phyloP scores from a whole-genome alignment of 1,140 invertebrate species.

The Drosophila pectinifera region DNA sequence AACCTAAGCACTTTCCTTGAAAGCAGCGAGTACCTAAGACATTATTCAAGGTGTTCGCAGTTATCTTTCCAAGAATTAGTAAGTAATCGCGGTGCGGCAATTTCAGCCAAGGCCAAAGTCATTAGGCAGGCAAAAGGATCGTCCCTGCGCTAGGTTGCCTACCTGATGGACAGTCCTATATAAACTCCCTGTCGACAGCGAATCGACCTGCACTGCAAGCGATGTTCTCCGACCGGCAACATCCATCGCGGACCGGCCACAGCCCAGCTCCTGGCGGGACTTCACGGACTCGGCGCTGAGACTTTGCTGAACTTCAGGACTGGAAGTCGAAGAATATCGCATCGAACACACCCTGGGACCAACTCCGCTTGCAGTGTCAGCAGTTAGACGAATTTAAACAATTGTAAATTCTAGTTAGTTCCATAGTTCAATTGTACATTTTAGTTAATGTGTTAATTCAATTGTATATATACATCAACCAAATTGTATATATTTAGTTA shows the following conservation, averaged over 20 bases:
- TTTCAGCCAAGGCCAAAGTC: conserved; percentile 69
- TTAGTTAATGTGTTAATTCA: conserved; percentile 37
- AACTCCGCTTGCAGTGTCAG: conserved; percentile 47
- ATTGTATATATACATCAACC: conserved; percentile 45
- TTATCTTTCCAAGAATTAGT: conserved; percentile 49
- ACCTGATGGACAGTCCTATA: conserved; percentile 59
- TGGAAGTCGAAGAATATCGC: not conserved
- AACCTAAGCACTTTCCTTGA: conserved; percentile 13
- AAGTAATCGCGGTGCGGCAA: conserved; percentile 37
- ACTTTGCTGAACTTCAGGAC: not conserved
- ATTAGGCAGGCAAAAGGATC: conserved; percentile 46
- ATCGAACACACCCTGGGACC: not conserved
- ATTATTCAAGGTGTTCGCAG: not conserved
- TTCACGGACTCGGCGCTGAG: not conserved
- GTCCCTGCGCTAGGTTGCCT: conserved; percentile 10
- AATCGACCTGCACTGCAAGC: conserved; percentile 67
- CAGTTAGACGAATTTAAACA: conserved; percentile 40
- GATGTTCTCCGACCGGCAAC: conserved; percentile 48
- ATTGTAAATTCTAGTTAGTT: conserved; percentile 55
- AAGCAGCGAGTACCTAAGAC: conserved; percentile 7
- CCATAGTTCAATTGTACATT: conserved; percentile 41
- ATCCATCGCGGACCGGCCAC: conserved; percentile 22
- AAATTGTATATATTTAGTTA: conserved; percentile 40
- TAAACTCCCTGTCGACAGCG: conserved; percentile 19
- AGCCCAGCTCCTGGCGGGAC: conserved; percentile 3